Evolutionary conservation across 2,797 vertebrate genomes (phyloP).

Genomic region (Danio tinwini): DNA sequence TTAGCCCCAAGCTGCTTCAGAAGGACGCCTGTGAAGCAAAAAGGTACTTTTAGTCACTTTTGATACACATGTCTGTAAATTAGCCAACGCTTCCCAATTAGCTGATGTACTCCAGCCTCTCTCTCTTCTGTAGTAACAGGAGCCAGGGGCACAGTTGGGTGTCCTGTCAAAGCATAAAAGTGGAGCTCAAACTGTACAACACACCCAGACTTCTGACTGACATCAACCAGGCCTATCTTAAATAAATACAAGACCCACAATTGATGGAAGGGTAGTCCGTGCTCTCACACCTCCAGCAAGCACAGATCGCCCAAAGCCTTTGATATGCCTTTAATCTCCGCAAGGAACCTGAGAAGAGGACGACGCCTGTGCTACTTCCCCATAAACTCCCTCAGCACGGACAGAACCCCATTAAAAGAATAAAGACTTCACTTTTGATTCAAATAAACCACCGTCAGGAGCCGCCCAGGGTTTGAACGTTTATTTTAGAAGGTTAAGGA

Average conservation of each 20-base stretch:
- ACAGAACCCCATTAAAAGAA: slow-evolving; percentile 55
- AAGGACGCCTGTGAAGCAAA: not conserved
- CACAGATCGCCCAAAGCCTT: slow-evolving; percentile 40
- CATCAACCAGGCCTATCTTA: slow-evolving; percentile 68
- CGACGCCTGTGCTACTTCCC: slow-evolving; percentile 46
- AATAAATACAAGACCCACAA: slow-evolving; percentile 72
- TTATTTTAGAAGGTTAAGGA: slow-evolving; percentile 53
- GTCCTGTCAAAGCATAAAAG: slow-evolving; percentile 29
- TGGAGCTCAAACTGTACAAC: slow-evolving; percentile 24
- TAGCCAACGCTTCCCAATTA: not conserved
- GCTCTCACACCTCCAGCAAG: slow-evolving; percentile 57
- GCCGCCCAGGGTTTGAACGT: slow-evolving; percentile 42
- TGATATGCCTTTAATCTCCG: slow-evolving; percentile 60
- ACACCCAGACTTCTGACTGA: slow-evolving; percentile 59
- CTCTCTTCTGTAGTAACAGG: not conserved
- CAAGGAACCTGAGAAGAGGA: slow-evolving; percentile 45
- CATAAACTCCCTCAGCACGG: slow-evolving; percentile 49
- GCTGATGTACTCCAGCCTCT: not conserved
- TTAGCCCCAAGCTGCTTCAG: not conserved
- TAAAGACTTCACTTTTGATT: slow-evolving; percentile 52
- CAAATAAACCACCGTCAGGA: slow-evolving; percentile 49
- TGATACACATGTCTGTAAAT: not conserved
- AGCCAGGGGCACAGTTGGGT: slow-evolving; percentile 24
- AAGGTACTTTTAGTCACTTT: not conserved
- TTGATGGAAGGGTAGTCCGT: slow-evolving; percentile 69